phyloP scores from a whole-genome alignment of 2,797 vertebrate species.

The Cynodonichthys magdalenae region DNA sequence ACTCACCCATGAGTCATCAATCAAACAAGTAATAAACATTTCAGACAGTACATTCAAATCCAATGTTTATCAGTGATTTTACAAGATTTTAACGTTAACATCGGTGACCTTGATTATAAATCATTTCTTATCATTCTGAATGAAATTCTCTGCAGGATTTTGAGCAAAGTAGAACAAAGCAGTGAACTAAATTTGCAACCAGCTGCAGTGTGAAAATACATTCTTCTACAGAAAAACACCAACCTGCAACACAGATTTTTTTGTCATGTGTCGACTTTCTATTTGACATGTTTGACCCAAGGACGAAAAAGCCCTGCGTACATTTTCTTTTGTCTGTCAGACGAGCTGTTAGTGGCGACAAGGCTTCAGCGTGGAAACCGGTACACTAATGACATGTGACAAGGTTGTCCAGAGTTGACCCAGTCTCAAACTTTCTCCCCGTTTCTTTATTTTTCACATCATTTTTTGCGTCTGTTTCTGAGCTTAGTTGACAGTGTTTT shows the following conservation, averaged over 20 bases:
- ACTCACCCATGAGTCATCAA: too few relatives aligned
- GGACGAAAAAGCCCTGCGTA: slow-evolving; percentile 26
- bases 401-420: slow-evolving; percentile 70
- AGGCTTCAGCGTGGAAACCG: slow-evolving; percentile 49
- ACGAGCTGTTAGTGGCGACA: slow-evolving; percentile 50
- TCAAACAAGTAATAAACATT: too few relatives aligned
- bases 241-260: slow-evolving; percentile 34
- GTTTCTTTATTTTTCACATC: slow-evolving; percentile 58
- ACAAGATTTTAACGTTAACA: neutral
- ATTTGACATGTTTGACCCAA: slow-evolving; percentile 46
- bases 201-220: slow-evolving; percentile 17
- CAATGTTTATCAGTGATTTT: too few relatives aligned
- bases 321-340: slow-evolving; percentile 51
- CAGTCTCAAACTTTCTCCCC: slow-evolving; percentile 65
- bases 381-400: slow-evolving; percentile 69
- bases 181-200: slow-evolving; percentile 3
- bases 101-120: neutral
- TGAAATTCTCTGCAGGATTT: neutral
- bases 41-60: too few relatives aligned
- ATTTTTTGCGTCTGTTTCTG: slow-evolving; percentile 52
- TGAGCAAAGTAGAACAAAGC: neutral
- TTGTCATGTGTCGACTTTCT: slow-evolving; percentile 26
- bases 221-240: slow-evolving; percentile 29
- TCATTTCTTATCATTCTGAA: neutral
- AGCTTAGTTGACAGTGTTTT: slow-evolving; percentile 69